Evolutionary conservation across 2,888 invertebrate genomes (phyloP).

Genomic region (Crocallis elinguaria): DNA sequence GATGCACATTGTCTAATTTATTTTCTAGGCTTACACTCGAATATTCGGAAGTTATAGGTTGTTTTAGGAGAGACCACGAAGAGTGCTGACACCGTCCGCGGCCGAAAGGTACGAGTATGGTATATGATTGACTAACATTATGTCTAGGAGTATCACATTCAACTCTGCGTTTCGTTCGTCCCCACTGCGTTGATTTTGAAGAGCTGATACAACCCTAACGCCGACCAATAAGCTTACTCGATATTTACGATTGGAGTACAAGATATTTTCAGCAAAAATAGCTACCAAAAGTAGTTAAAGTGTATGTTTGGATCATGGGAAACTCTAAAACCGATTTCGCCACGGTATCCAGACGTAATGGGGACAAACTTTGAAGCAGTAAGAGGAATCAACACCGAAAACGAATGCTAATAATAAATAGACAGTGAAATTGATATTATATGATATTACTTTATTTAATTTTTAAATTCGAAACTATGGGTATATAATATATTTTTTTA

Average conservation of each 20-base stretch:
- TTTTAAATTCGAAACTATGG: slow-evolving; percentile 82
- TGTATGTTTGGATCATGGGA: neutral
- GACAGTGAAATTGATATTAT: slow-evolving; percentile 84
- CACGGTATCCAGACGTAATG: slow-evolving; percentile 54
- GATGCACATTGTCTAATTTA: slow-evolving; percentile 79
- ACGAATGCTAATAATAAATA: slow-evolving; percentile 81
- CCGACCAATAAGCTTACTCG: slow-evolving; percentile 21
- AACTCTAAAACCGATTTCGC: slow-evolving; percentile 1
- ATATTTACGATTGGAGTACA: slow-evolving; percentile 8
- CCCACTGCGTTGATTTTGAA: slow-evolving; percentile 58
- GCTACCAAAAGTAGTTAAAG: slow-evolving; percentile 15
- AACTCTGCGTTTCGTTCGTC: slow-evolving; percentile 72
- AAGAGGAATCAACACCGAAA: slow-evolving; percentile 84
- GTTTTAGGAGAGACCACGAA: slow-evolving; percentile 41
- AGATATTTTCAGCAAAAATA: slow-evolving; percentile 17
- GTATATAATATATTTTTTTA: slow-evolving; percentile 48
- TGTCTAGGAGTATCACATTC: slow-evolving; percentile 80
- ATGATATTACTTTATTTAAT: slow-evolving; percentile 70
- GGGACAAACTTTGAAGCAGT: slow-evolving; percentile 70
- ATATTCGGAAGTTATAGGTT: slow-evolving; percentile 68
- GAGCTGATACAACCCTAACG: slow-evolving; percentile 11
- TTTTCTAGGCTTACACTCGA: slow-evolving; percentile 69
- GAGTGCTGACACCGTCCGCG: slow-evolving; percentile 26
- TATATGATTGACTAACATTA: slow-evolving; percentile 61
- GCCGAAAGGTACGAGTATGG: slow-evolving; percentile 29